These are phyloP conservation scores for Erythrocercus mccallii DNA, from an alignment of 2,113 vertebrate genomes.

Conservation along the genomic window DNA sequence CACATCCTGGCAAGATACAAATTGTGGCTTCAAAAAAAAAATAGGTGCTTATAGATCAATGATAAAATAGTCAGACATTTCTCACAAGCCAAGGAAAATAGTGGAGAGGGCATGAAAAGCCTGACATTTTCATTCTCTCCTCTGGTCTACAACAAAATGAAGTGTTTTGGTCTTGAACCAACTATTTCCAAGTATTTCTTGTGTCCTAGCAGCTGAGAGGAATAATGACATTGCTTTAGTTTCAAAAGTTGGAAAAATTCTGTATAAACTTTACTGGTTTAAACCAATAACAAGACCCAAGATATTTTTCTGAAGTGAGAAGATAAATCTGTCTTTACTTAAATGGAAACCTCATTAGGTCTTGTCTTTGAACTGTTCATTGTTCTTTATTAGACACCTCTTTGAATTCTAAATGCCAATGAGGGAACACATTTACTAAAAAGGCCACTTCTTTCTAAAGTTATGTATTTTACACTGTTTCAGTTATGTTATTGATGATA, in stretches of 20 bases:
- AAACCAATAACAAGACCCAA: not conserved
- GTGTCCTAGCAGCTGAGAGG: not conserved
- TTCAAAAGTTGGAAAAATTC: not conserved
- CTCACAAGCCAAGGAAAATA: not conserved
- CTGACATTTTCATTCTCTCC: not conserved
- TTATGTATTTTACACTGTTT: not conserved
- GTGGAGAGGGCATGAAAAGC: not conserved
- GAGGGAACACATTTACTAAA: not conserved
- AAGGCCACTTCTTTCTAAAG: not conserved
- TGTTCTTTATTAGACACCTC: not conserved
- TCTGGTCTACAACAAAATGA: not conserved
- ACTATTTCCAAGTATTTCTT: not conserved
- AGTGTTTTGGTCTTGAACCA: not conserved
- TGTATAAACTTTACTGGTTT: not conserved
- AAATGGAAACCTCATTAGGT: not conserved
- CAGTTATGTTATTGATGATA: not conserved
- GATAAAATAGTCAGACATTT: not conserved
- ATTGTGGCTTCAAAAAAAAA: not conserved
- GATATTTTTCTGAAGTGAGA: not conserved
- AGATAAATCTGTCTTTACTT: not conserved
- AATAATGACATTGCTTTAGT: not conserved
- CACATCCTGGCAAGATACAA: not conserved
- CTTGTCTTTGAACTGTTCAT: not conserved
- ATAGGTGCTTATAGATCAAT: not conserved
- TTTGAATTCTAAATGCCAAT: not conserved